A percentile compares a stretch with the other conserved stretches of the same genome.
phyloP scores from a whole-genome alignment of 2,113 vertebrate species.

The Columba livia region DNA sequence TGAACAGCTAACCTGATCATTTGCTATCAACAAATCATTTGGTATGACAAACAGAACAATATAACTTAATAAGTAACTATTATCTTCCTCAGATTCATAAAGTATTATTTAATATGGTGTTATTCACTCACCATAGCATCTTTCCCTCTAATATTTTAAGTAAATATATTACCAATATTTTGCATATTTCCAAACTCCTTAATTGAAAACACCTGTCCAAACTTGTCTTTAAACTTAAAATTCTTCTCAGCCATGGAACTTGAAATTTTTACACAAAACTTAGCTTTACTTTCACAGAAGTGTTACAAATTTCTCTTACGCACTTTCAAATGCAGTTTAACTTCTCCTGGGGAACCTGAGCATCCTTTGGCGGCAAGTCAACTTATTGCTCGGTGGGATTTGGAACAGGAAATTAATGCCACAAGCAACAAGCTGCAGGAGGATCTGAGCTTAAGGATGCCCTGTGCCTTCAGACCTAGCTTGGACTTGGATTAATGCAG shows the following conservation, averaged over 20 bases:
- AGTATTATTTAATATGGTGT: neutral
- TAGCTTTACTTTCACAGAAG: neutral
- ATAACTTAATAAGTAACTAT: neutral
- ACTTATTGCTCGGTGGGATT: neutral
- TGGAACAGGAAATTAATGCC: constrained; percentile 12
- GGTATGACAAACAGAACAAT: neutral
- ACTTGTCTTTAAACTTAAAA: neutral
- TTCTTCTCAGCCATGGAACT: neutral
- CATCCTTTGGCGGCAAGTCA: neutral
- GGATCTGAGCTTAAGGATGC: neutral
- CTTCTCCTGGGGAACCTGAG: neutral
- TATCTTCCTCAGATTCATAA: neutral
- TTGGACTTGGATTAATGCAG: neutral
- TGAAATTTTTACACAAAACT: neutral
- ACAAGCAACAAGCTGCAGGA: neutral
- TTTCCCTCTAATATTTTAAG: neutral
- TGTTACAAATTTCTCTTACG: neutral
- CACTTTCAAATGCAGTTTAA: neutral
- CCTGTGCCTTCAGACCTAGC: neutral
- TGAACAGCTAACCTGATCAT: neutral
- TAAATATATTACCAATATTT: neutral
- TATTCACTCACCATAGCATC: neutral
- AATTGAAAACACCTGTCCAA: neutral
- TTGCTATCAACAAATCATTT: neutral
- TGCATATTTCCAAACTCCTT: neutral